Evolutionary conservation across 2,888 invertebrate genomes (phyloP).

Genomic region (Watsonalla cultraria): DNA sequence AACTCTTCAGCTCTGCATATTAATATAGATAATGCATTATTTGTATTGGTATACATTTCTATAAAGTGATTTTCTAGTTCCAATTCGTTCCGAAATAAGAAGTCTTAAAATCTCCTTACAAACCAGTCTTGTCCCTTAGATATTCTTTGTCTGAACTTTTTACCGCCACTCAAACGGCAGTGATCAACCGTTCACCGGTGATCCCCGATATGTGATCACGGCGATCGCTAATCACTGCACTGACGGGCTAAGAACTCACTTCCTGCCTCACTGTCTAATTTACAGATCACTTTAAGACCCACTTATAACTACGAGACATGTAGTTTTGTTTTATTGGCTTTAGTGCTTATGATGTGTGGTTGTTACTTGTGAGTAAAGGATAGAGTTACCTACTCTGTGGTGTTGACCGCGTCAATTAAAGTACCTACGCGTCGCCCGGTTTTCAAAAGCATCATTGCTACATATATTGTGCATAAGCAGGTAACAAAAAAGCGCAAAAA

Average conservation of each 20-base stretch:
- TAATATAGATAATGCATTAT: too few species aligned
- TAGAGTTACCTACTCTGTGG: too few species aligned
- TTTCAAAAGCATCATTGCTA: too few species aligned
- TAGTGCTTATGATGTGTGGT: slow-evolving; percentile 14
- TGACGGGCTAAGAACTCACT: slow-evolving; percentile 76
- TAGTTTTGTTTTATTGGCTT: slow-evolving; percentile 32
- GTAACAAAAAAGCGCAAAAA: too few species aligned
- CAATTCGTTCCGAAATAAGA: too few species aligned
- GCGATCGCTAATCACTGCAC: slow-evolving; percentile 65
- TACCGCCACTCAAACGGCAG: slow-evolving; percentile 49
- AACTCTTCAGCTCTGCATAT: too few species aligned
- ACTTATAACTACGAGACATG: slow-evolving; percentile 24
- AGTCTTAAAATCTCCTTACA: not conserved
- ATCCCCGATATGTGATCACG: slow-evolving; percentile 62
- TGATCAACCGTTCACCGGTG: slow-evolving; percentile 62
- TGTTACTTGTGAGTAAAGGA: not conserved
- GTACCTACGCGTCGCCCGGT: too few species aligned
- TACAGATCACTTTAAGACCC: slow-evolving; percentile 62
- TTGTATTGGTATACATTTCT: too few species aligned
- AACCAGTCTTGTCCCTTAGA: slow-evolving; percentile 1
- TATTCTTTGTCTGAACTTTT: slow-evolving; percentile 49
- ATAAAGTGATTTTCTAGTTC: too few species aligned
- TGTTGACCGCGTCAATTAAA: too few species aligned
- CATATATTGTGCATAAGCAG: too few species aligned
- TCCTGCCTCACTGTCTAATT: slow-evolving; percentile 75